These are phyloP conservation scores for Xylota sylvarum DNA, from an alignment of 2,888 invertebrate genomes.

Conservation along the genomic window DNA sequence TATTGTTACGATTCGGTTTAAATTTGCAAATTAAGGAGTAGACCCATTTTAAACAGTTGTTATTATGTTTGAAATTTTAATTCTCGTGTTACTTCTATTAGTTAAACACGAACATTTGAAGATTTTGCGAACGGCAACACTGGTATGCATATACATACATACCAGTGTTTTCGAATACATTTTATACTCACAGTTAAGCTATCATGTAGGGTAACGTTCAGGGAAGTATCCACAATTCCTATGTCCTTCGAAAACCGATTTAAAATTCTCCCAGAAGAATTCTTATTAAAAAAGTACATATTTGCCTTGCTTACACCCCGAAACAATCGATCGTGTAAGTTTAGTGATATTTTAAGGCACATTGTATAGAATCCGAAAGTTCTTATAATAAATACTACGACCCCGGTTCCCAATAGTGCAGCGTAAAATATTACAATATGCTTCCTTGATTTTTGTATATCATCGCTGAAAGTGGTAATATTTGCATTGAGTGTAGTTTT, in stretches of 20 bases:
- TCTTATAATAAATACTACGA: conserved; percentile 86
- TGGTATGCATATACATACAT: too few species aligned
- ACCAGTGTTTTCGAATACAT: too few species aligned
- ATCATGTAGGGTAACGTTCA: conserved; percentile 88
- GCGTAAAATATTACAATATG: conserved; percentile 82
- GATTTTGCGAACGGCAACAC: too few species aligned
- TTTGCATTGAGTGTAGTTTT: conserved; percentile 38
- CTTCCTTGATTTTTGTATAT: conserved; percentile 70
- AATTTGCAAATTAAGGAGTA: too few species aligned
- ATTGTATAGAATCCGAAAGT: conserved; percentile 89
- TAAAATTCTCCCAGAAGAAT: conserved; percentile 88
- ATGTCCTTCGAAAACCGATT: conserved; percentile 92
- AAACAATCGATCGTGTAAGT: conserved; percentile 92
- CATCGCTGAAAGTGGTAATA: conserved; percentile 33
- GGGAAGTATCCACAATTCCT: conserved; percentile 87
- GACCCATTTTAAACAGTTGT: too few species aligned
- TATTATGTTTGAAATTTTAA: too few species aligned
- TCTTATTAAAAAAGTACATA: conserved; percentile 92
- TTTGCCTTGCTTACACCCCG: conserved; percentile 89
- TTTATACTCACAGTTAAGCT: conserved; percentile 86
- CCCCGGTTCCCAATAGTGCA: conserved; percentile 80
- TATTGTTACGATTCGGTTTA: too few species aligned
- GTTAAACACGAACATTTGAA: too few species aligned
- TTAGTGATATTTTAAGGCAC: conserved; percentile 90
- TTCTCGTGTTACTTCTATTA: too few species aligned